phyloP scores from a whole-genome alignment of 2,113 vertebrate species.

The Bujurquina vittata region DNA sequence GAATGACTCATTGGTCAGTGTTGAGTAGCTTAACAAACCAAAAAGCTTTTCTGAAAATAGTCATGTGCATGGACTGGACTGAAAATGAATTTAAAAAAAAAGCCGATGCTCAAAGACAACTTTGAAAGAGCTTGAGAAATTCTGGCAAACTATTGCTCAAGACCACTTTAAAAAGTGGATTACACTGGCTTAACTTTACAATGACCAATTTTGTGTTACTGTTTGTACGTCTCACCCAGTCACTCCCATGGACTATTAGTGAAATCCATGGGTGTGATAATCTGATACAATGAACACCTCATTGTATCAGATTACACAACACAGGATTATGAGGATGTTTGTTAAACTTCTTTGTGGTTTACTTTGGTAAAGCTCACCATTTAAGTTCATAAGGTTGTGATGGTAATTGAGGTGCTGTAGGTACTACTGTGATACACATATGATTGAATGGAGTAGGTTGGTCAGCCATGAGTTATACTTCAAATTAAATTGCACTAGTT shows the following conservation, averaged over 20 bases:
- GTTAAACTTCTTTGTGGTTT: neutral
- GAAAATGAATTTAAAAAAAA: neutral
- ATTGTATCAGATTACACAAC: slow-evolving; percentile 1
- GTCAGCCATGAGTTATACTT: neutral
- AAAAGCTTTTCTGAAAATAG: neutral
- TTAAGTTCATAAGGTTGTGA: neutral
- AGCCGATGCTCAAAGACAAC: neutral
- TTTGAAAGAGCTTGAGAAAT: neutral
- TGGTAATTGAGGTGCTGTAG: neutral
- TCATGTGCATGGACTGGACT: neutral
- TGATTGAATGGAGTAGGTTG: neutral
- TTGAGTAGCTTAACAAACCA: neutral
- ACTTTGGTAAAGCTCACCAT: neutral
- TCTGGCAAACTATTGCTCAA: neutral
- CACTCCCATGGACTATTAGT: neutral
- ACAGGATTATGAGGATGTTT: neutral
- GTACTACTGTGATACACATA: neutral
- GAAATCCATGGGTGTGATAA: no score
- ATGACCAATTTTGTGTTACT: neutral
- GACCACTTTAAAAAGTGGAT: neutral
- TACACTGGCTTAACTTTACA: neutral
- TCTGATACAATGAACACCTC: no score
- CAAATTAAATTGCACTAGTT: neutral
- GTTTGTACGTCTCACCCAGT: neutral
- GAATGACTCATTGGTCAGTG: no score